phyloP scores from a whole-genome alignment of 2,113 vertebrate species.

The Meleagris gallopavo region DNA sequence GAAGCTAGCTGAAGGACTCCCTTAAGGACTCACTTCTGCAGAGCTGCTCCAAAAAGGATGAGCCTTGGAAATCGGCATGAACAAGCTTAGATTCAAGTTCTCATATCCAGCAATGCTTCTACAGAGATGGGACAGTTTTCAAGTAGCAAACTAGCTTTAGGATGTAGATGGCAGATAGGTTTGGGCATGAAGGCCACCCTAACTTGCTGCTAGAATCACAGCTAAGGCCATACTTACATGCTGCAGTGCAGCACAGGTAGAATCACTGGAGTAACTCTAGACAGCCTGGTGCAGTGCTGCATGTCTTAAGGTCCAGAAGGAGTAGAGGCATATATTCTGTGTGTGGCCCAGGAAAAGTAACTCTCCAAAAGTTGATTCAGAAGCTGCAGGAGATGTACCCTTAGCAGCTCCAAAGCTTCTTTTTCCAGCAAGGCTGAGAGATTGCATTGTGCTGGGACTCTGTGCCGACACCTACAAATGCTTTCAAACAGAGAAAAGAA shows the following conservation, averaged over 20 bases:
- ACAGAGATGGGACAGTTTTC: neutral
- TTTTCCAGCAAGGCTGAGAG: neutral
- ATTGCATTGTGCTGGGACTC: neutral
- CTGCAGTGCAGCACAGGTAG: neutral
- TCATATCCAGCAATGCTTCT: neutral
- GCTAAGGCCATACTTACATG: neutral
- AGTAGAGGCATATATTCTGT: neutral
- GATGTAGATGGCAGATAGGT: neutral
- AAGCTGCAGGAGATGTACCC: neutral
- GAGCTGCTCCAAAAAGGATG: neutral
- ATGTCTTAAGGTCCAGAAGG: no score
- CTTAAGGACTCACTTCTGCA: neutral
- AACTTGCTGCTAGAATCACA: neutral
- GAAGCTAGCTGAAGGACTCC: neutral
- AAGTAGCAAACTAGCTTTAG: neutral
- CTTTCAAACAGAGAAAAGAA: neutral
- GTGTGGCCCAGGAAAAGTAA: neutral
- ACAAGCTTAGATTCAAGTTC: neutral
- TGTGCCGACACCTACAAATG: neutral
- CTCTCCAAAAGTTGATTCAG: neutral
- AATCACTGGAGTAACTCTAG: neutral
- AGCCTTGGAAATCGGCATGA: neutral
- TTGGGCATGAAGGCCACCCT: neutral
- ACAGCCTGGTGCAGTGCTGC: neutral
- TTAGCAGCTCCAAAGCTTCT: rapidly evolving